These are phyloP conservation scores for Hydractinia symbiolongicarpus DNA, from an alignment of 30 jellyfish, hydroid and myxozoan genomes.

Conservation along the genomic window DNA sequence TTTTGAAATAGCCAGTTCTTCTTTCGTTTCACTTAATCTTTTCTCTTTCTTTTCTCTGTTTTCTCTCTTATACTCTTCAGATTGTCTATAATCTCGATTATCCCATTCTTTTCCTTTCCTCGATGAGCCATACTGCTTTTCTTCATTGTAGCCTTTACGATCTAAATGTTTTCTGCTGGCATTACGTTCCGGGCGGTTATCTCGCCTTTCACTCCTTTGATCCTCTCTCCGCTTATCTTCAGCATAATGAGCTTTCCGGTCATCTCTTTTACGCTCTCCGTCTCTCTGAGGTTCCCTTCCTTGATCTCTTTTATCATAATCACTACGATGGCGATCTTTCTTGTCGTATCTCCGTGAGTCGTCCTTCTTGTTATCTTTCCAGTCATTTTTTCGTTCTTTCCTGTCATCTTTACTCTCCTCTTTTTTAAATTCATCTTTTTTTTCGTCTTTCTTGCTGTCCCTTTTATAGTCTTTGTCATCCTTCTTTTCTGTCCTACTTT, in stretches of 20 bases:
- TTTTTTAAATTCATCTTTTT: conserved; percentile 4
- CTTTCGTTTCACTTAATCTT: conserved; percentile 9
- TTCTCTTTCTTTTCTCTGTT: conserved; percentile 6
- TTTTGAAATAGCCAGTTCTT: neutral
- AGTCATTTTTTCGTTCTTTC: conserved; percentile 20
- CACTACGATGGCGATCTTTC: neutral
- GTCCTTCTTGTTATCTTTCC: conserved; percentile 14
- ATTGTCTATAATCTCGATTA: neutral
- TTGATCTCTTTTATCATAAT: conserved; percentile 25
- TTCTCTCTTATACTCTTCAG: neutral
- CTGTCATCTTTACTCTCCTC: conserved; percentile 27
- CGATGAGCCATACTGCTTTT: conserved; percentile 4
- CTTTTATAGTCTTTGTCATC: conserved; percentile 8
- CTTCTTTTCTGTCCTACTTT: neutral
- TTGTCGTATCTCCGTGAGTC: conserved; percentile 15
- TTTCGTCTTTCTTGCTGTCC: conserved; percentile 1
- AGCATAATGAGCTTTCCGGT: conserved; percentile 22
- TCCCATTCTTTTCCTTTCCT: neutral
- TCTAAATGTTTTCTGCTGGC: too few relatives aligned
- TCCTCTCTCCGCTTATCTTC: conserved; percentile 11
- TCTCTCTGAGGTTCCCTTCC: conserved; percentile 18
- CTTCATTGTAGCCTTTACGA: neutral
- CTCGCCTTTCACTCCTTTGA: too few relatives aligned
- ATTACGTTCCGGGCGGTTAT: too few relatives aligned
- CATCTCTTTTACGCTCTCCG: conserved; percentile 15